These are phyloP conservation scores for Nezara viridula DNA, from an alignment of 2,888 invertebrate species.

Conservation along the genomic window DNA sequence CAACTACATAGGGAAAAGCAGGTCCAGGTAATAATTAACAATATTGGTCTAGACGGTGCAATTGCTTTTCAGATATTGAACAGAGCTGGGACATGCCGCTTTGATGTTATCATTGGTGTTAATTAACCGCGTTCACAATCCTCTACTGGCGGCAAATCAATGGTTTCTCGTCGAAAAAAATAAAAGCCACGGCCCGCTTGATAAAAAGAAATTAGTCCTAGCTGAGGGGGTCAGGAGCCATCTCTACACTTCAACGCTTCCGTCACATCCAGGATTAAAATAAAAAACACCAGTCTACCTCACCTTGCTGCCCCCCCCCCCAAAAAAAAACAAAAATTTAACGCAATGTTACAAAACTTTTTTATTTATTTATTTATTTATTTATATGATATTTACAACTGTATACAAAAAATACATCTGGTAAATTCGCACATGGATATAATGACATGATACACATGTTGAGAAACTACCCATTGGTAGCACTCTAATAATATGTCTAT, in stretches of 20 bases:
- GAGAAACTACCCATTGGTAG: too few relatives aligned
- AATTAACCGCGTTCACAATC: neutral
- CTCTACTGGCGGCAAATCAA: neutral
- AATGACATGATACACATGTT: too few relatives aligned
- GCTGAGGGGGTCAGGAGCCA: neutral
- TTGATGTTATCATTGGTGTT: slow-evolving; percentile 21
- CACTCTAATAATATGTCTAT: too few relatives aligned
- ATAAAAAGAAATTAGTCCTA: neutral
- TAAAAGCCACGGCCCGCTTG: neutral
- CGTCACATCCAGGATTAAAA: neutral
- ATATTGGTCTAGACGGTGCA: neutral
- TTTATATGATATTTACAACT: too few relatives aligned
- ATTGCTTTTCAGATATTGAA: slow-evolving; percentile 7
- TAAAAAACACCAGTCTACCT: neutral
- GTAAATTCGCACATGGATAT: too few relatives aligned
- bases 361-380: too few relatives aligned
- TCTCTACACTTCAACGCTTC: neutral
- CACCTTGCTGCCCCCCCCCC: too few relatives aligned
- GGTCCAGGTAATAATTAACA: too few relatives aligned
- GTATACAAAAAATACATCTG: too few relatives aligned
- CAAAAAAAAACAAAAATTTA: too few relatives aligned
- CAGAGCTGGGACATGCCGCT: neutral
- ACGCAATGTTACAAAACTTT: too few relatives aligned
- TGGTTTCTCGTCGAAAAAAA: neutral
- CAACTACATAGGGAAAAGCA: too few relatives aligned